Evolutionary conservation across 2,888 invertebrate species (phyloP).

Genomic region (Patella caerulea): DNA sequence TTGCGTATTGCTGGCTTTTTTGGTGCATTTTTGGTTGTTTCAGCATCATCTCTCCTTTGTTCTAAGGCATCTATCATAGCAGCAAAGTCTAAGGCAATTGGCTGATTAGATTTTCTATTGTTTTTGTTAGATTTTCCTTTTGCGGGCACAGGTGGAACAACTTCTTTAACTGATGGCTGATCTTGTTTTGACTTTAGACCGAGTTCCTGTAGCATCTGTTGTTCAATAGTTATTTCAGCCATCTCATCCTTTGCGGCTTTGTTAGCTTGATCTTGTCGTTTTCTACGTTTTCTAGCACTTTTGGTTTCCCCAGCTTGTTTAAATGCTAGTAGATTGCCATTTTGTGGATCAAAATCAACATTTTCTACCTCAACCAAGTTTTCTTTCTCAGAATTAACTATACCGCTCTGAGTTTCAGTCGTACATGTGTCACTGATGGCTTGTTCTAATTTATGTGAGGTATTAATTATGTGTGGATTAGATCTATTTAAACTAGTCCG

Average conservation of each 20-base stretch:
- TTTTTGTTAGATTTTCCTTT: slow-evolving; percentile 45
- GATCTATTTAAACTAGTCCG: background rate
- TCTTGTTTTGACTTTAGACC: slow-evolving; percentile 54
- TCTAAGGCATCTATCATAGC: slow-evolving; percentile 68
- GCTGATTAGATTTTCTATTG: slow-evolving; percentile 60
- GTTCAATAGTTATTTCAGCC: slow-evolving; percentile 69
- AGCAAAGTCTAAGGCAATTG: slow-evolving; percentile 64
- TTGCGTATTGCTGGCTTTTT: background rate
- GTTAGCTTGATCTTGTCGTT: slow-evolving; percentile 66
- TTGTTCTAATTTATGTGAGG: too few species aligned
- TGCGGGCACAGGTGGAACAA: slow-evolving; percentile 33
- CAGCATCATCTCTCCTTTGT: slow-evolving; percentile 41
- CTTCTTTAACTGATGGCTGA: slow-evolving; percentile 76
- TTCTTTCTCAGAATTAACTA: background rate
- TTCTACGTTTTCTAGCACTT: slow-evolving; percentile 59
- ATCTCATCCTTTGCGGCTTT: slow-evolving; percentile 69
- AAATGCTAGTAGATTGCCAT: background rate
- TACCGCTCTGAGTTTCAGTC: too few species aligned
- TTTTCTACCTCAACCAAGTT: background rate
- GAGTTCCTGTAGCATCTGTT: slow-evolving; percentile 64
- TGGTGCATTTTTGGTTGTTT: background rate
- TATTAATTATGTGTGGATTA: too few species aligned
- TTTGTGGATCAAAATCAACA: too few species aligned
- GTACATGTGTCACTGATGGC: too few species aligned
- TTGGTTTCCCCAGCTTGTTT: slow-evolving; percentile 37